Evolutionary conservation across 2,797 vertebrate species (phyloP).

Genomic region (Sebastiscus tertius): DNA sequence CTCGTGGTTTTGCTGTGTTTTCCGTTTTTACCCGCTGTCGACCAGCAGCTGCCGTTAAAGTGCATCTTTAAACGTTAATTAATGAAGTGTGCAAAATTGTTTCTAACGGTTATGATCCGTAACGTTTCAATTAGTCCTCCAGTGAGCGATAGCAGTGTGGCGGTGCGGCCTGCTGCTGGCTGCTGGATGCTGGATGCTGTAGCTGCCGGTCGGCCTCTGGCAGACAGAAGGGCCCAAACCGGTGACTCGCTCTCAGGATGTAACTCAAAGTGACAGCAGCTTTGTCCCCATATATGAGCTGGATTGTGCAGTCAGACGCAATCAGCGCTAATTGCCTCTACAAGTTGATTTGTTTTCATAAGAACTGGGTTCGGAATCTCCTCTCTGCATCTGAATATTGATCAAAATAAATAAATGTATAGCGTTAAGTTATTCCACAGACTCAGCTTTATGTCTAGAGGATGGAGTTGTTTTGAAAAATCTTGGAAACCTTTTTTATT

Average conservation of each 20-base stretch:
- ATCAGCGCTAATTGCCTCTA: conserved; percentile 62
- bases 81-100: conserved; percentile 88
- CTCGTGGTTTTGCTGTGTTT: conserved; percentile 26
- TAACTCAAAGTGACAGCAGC: conserved; percentile 64
- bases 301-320: conserved; percentile 42
- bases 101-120: conserved; percentile 88
- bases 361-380: background rate
- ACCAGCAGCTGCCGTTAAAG: conserved; percentile 88
- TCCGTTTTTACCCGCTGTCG: conserved; percentile 71
- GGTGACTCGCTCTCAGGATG: conserved; percentile 26
- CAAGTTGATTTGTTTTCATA: conserved; percentile 25
- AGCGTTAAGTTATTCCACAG: background rate
- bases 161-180: conserved; percentile 44
- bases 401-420: background rate
- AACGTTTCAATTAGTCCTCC: conserved; percentile 83
- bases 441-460: background rate
- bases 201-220: conserved; percentile 20
- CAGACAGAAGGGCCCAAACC: conserved; percentile 47
- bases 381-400: background rate
- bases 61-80: conserved; percentile 86
- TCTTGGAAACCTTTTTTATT: too few relatives aligned
- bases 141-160: conserved; percentile 9
- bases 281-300: conserved; percentile 47
- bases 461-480: background rate
- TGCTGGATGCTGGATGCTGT: too few relatives aligned